Evolutionary conservation across 2,888 invertebrate species (phyloP), one percentile per base, ranked within the genome.

Genomic region (Sminthurides aquaticus): DNA sequence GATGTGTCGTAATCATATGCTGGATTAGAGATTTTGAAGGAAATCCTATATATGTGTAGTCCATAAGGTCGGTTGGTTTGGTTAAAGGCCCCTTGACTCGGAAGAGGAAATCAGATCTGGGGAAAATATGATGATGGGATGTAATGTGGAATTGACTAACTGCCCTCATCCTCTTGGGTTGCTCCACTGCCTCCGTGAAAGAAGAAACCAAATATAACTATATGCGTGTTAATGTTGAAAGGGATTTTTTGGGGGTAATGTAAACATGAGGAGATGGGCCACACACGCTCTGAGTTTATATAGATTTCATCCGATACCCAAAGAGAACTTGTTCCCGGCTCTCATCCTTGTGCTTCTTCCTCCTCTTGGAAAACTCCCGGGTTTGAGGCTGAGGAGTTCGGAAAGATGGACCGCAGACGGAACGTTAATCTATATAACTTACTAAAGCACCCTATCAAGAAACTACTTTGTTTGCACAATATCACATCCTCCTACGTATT

Each of bases 131-230:
- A 15, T 52, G 20, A 5, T 18, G 20, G 52, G 20, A 5, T 20
- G 15, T 5, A 22, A 52, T 52, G 11, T 43, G 18, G 18, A 43
- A 43, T 18, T 43, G 43, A 43, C 43, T n/a, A n/a, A n/a, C n/a
- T n/a, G n/a, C n/a, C 43, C 43, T 34, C 43, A 34, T 5, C 5
- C 43, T 34, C 8, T 11, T 34, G 43, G 15, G 52, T 5, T 15
- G 52, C 20, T 15, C 20, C 52, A 15, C 5, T 52, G 43, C 60
- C 29, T 48, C 60, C 55, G 24, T 61, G 65, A 67, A 68, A 67
- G 66, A n/a, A 64, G 69, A 69, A 59, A 69, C 67, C 69, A 69
- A 68, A 69, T 69, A 66, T 69, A 69, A 67, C 67, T 67, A 22
- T 5, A 18, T 11, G 8, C 11, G 52, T 52, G 52, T 60, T 66